These are phyloP conservation scores for Melanotaenia maccullochi DNA, from an alignment of 2,797 vertebrate genomes.

Conservation along the genomic window DNA sequence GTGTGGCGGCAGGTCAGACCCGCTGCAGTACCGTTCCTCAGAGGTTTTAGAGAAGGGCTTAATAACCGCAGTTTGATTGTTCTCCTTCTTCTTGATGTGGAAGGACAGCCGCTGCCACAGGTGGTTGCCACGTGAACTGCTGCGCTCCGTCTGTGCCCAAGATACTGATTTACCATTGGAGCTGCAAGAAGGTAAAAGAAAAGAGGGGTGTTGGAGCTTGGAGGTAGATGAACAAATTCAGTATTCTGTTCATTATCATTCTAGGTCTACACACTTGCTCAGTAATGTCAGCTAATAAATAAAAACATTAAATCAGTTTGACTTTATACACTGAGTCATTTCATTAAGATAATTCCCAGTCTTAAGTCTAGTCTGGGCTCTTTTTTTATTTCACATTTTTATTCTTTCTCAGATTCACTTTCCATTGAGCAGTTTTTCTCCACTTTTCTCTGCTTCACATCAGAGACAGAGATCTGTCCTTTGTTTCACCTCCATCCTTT, in stretches of 20 bases:
- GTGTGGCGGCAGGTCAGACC: conserved; percentile 71
- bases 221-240: conserved; percentile 2
- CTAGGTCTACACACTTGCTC: neutral
- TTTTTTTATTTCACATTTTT: conserved; percentile 31
- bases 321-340: conserved; percentile 12
- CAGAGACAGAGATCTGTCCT: conserved; percentile 32
- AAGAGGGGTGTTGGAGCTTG: neutral
- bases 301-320: conserved; percentile 23
- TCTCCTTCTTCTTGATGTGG: conserved; percentile 97
- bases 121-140: conserved; percentile 90
- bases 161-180: conserved; percentile 98
- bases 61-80: conserved; percentile 97
- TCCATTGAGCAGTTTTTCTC: conserved; percentile 14
- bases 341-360: conserved; percentile 38
- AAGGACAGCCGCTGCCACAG: conserved; percentile 97
- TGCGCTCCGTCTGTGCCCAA: conserved; percentile 95
- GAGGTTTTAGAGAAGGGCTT: conserved; percentile 95
- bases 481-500: conserved; percentile 21
- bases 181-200: conserved; percentile 72
- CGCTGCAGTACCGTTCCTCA: conserved; percentile 84
- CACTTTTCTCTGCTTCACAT: conserved; percentile 41
- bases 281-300: conserved; percentile 19
- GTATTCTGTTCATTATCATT: conserved; percentile 8
- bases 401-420: conserved; percentile 22
- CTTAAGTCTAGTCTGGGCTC: conserved; percentile 27